Conservation (phyloP, 2,888 invertebrate species). For the Tenthredo amoena region DNA sequence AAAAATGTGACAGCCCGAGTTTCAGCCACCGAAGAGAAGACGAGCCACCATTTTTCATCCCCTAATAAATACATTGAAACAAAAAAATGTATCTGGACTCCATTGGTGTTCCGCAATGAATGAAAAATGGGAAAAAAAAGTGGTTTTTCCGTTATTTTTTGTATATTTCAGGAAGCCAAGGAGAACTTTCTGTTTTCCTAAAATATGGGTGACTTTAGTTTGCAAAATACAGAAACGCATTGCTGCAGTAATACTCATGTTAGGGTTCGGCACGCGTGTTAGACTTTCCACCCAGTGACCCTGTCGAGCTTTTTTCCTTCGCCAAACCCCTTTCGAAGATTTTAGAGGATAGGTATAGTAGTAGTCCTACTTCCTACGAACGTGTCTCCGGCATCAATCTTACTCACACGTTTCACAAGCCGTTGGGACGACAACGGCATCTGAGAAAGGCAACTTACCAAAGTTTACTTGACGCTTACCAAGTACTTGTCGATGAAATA, state of each 20-base stretch:
- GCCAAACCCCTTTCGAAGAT: neutral
- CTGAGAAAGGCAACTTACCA: slow-evolving; percentile 9
- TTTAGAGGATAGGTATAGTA: neutral
- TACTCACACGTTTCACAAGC: slow-evolving; percentile 33
- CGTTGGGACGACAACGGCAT: neutral
- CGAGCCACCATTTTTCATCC: neutral
- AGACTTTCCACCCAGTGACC: neutral
- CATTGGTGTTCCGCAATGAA: neutral
- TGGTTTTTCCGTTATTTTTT: neutral
- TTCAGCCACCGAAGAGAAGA: neutral
- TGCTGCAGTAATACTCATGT: neutral
- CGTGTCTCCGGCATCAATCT: slow-evolving; percentile 44
- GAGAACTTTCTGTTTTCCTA: neutral
- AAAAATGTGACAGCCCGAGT: slow-evolving; percentile 15
- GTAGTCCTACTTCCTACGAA: slow-evolving; percentile 43
- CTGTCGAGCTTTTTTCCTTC: neutral
- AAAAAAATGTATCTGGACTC: neutral
- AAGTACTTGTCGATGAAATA: slow-evolving; percentile 33
- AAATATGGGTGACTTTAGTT: neutral
- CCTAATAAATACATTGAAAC: neutral
- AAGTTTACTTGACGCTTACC: slow-evolving; percentile 41
- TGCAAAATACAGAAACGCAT: neutral
- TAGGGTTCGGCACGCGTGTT: neutral
- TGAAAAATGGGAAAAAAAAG: neutral
- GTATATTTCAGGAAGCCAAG: neutral